A percentile compares a stretch with the other conserved stretches of the same genome.
phyloP scores from a whole-genome alignment of 2,797 vertebrate genomes.

The Hozukius guyotensis region DNA sequence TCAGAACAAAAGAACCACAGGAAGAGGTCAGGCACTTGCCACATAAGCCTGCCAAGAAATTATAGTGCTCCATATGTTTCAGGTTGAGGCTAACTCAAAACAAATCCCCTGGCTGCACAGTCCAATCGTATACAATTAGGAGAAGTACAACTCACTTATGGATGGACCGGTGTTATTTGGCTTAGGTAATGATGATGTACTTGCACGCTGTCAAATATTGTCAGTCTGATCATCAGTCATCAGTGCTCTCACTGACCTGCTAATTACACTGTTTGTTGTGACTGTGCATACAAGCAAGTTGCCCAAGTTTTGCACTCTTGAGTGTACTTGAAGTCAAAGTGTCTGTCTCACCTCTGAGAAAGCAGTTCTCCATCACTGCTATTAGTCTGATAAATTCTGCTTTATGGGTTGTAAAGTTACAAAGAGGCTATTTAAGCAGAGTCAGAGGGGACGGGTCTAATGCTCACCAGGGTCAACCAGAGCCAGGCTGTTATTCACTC shows the following conservation, averaged over 20 bases:
- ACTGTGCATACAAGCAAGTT: conserved; percentile 26
- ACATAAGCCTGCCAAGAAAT: conserved; percentile 71
- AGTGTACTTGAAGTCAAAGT: conserved; percentile 20
- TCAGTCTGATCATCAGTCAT: conserved; percentile 54
- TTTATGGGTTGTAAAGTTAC: conserved; percentile 40
- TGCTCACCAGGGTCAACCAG: conserved; percentile 46
- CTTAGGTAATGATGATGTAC: conserved; percentile 61
- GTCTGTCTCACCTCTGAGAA: conserved; percentile 32
- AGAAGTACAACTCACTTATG: conserved; percentile 58
- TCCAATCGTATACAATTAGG: conserved; percentile 62
- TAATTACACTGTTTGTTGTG: conserved; percentile 64
- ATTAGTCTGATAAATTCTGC: conserved; percentile 39
- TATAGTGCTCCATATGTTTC: conserved; percentile 71
- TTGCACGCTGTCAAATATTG: conserved; percentile 65
- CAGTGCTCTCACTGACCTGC: conserved; percentile 32
- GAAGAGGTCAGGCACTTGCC: conserved; percentile 73
- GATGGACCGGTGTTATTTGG: conserved; percentile 44
- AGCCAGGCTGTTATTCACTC: conserved; percentile 41
- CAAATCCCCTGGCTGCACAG: conserved; percentile 59
- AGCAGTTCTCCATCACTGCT: conserved; percentile 28
- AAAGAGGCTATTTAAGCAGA: conserved; percentile 56
- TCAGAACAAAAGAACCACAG: conserved; percentile 77
- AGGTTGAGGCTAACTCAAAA: conserved; percentile 73
- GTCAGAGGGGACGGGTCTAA: conserved; percentile 53
- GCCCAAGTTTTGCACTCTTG: conserved; percentile 1